Base-by-base conservation (phyloP, 2,113 vertebrate genomes). In the Bos javanicus region DNA sequence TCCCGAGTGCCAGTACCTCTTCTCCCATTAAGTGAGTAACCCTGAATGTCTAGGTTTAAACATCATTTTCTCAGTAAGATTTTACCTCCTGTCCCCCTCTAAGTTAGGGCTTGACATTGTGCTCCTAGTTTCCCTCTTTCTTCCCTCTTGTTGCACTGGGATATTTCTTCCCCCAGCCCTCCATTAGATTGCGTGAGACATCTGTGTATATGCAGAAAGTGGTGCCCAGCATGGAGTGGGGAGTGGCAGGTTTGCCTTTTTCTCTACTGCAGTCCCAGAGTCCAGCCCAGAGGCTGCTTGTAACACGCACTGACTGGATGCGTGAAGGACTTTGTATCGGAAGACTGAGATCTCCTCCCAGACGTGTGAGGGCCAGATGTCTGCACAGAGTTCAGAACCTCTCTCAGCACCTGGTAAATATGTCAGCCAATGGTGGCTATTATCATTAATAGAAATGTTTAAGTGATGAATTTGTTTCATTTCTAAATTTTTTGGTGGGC, bases 161-260 rank as follows among this genome's bases (percentile, higher is more conserved):
- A 74, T 59, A 19, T 76, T 11, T 57, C 43, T 56, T 54, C 39
- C 8, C n/a, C 3, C 10, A 12, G 67, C 67, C 36, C n/a, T 74
- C 67, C 57, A 30, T 25, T 4, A 74, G 26, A 94, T 13, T n/a
- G 48, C 26, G 7, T 26, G 81, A 56, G 39, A 11, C 7, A 7
- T 52, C 60, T 64, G 14, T 50, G 78, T 28, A n/a, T 43, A 0
- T 48, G 16, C 1, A 39, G 21, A 57, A 19, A 9, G 23, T 7
- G 7, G 25, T 39, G 14, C 11, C 16, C 4, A 5, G 17, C 1
- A 1, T 30, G 9, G 3, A 7, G 5, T 13, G 4, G 2, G 11
- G 62, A 30, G 11, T 2, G 0, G 5, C 71, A 48, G 36, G 17
- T 50, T 17, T 50, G 8, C 25, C 15, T n/a, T 52, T 89, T 56